These are phyloP conservation scores for Oscheius sp. DNA, from an alignment of 2,888 invertebrate genomes.

Conservation along the genomic window DNA sequence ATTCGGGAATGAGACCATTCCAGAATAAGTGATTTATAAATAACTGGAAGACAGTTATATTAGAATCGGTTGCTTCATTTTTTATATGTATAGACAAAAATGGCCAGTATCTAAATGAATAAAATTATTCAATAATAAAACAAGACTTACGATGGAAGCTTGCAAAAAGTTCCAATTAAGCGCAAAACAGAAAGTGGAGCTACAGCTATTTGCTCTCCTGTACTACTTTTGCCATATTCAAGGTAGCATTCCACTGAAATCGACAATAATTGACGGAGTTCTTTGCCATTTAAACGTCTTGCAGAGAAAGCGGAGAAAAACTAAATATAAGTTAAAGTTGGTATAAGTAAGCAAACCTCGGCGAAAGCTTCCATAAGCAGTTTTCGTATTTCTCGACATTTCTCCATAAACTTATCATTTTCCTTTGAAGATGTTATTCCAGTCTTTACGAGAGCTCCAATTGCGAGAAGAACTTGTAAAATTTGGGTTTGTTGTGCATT, in stretches of 20 bases:
- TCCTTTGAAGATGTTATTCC: neutral
- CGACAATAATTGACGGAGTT: neutral
- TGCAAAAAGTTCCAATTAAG: neutral
- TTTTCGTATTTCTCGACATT: constrained; percentile 41
- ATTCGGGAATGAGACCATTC: constrained; percentile 42
- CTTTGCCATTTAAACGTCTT: constrained; percentile 20
- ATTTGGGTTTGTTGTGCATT: constrained; percentile 44
- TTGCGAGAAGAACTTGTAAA: constrained; percentile 38
- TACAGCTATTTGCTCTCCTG: neutral
- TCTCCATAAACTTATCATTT: neutral
- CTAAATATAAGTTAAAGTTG: constrained; percentile 18
- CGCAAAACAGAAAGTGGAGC: constrained; percentile 2
- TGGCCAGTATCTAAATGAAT: constrained; percentile 11
- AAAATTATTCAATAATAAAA: neutral
- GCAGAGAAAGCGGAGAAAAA: constrained; percentile 43
- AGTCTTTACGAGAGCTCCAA: constrained; percentile 38
- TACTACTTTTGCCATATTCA: neutral
- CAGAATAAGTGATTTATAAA: constrained; percentile 51
- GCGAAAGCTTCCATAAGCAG: constrained; percentile 42
- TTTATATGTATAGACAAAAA: constrained; percentile 1
- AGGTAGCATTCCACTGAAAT: constrained; percentile 14
- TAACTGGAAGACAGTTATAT: constrained; percentile 37
- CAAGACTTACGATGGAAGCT: constrained; percentile 23
- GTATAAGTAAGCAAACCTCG: constrained; percentile 38
- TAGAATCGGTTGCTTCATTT: neutral